A percentile compares a stretch with the other conserved stretches of the same genome.
Evolutionary conservation across 1,140 invertebrate genomes (phyloP).

Genomic region (Leptopilina clavipes): DNA sequence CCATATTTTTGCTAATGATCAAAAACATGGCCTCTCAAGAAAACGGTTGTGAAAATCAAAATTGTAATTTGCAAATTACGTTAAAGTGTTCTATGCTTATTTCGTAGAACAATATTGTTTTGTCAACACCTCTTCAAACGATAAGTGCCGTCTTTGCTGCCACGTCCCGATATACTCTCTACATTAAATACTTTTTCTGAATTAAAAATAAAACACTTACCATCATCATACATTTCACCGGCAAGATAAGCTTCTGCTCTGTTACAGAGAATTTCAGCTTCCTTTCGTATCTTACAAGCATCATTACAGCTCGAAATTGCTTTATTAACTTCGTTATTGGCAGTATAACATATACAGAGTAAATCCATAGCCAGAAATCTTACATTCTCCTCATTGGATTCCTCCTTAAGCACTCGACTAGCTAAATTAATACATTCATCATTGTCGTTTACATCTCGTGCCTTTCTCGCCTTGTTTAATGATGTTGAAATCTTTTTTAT

Average conservation of each 20-base stretch:
- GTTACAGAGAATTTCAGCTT: conserved; percentile 90
- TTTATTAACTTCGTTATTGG: conserved; percentile 71
- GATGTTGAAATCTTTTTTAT: conserved; percentile 96
- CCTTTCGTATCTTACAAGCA: conserved; percentile 86
- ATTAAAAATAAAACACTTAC: conserved; percentile 71
- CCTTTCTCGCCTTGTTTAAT: conserved; percentile 83
- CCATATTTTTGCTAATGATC: too few relatives aligned
- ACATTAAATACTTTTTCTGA: not conserved
- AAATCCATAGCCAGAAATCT: conserved; percentile 84
- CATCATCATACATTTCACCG: conserved; percentile 95
- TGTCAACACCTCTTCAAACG: too few relatives aligned
- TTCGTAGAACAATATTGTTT: too few relatives aligned
- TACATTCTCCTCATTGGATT: conserved; percentile 83
- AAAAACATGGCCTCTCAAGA: too few relatives aligned
- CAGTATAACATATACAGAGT: conserved; percentile 84
- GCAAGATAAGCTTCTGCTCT: conserved; percentile 93
- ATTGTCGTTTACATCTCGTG: conserved; percentile 82
- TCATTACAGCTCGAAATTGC: conserved; percentile 86
- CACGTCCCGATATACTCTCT: too few relatives aligned
- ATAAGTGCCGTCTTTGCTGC: too few relatives aligned
- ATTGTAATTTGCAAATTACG: too few relatives aligned
- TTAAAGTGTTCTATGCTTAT: too few relatives aligned
- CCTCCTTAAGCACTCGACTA: conserved; percentile 80
- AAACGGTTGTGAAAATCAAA: too few relatives aligned
- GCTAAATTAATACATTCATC: conserved; percentile 85